A percentile compares a stretch with the other conserved stretches of the same genome.
These are phyloP conservation scores for Otis tarda DNA, from an alignment of 2,113 vertebrate genomes.

Conservation along the genomic window DNA sequence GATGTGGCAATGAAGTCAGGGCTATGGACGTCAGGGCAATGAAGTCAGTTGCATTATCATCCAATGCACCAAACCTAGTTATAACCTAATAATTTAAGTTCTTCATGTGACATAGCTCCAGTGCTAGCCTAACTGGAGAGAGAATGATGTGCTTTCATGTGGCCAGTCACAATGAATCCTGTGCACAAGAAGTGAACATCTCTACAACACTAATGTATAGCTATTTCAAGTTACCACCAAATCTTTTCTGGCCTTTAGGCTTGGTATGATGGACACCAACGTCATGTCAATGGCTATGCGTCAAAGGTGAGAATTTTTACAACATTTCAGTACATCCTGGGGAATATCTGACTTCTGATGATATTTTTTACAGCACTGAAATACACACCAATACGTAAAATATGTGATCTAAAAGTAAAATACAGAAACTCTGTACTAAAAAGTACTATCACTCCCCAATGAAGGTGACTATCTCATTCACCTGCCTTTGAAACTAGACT, in stretches of 20 bases:
- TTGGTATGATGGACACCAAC: neutral
- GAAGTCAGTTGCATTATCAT: neutral
- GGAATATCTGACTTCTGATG: neutral
- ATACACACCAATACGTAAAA: neutral
- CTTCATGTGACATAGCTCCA: neutral
- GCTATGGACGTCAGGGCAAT: neutral
- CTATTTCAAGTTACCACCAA: neutral
- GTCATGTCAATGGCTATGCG: neutral
- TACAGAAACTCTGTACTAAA: no score
- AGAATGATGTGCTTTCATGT: neutral
- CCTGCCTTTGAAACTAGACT: no score
- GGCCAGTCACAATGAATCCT: neutral
- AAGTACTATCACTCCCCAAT: no score
- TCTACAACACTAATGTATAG: neutral
- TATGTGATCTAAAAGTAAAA: no score
- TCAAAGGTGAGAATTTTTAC: neutral
- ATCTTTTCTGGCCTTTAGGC: neutral
- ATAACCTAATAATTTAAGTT: neutral
- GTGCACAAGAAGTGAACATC: neutral
- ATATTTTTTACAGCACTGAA: neutral
- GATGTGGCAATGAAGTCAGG: neutral
- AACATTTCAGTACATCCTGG: neutral
- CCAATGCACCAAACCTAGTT: neutral
- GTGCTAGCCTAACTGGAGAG: neutral
- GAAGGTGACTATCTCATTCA: no score